These are phyloP conservation scores for Syrmaticus mikado DNA, from an alignment of 2,113 vertebrate species.

Conservation along the genomic window DNA sequence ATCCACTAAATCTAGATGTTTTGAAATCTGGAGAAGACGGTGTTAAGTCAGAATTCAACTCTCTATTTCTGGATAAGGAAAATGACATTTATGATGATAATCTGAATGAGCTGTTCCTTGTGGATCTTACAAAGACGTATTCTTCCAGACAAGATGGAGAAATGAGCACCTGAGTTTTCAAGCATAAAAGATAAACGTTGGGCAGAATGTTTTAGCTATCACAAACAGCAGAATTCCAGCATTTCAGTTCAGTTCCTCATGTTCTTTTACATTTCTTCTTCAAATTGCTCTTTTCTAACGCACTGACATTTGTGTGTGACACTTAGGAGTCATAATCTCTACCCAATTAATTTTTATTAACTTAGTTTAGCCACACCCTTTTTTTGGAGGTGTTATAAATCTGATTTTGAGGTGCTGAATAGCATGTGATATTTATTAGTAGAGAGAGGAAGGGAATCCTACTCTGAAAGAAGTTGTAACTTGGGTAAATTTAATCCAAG, in stretches of 20 bases:
- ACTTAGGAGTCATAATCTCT: background rate
- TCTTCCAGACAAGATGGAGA: background rate
- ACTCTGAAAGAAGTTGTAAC: background rate
- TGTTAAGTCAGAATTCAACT: background rate
- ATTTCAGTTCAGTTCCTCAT: conserved; percentile 1
- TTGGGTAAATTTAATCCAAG: background rate
- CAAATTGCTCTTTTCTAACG: background rate
- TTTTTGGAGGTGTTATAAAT: background rate
- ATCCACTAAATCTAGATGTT: background rate
- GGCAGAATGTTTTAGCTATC: background rate
- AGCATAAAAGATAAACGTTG: background rate
- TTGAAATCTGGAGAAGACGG: background rate
- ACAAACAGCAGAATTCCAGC: background rate
- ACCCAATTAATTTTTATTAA: conserved; percentile 3
- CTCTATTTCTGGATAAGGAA: background rate
- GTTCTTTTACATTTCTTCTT: background rate
- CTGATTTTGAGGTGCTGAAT: conserved; percentile 6
- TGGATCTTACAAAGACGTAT: background rate
- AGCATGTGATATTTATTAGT: background rate
- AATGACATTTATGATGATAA: background rate
- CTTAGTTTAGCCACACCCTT: background rate
- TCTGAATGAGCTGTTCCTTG: background rate
- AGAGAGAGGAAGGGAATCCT: background rate
- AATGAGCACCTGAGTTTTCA: background rate
- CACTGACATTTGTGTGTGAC: background rate